These are phyloP conservation scores for Platypus cylindrus DNA, from an alignment of 2,888 invertebrate species.

Conservation along the genomic window DNA sequence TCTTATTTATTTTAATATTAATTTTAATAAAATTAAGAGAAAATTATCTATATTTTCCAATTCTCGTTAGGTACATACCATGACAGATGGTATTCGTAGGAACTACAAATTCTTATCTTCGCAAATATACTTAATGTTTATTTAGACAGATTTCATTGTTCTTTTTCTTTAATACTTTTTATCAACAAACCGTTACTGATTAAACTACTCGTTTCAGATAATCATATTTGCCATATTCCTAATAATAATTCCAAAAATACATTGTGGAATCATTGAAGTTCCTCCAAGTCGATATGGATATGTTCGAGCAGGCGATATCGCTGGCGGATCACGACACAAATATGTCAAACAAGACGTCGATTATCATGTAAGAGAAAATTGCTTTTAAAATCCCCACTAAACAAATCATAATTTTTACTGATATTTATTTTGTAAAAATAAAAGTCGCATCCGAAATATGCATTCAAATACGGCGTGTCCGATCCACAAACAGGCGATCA, in stretches of 20 bases:
- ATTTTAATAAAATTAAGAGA: too few relatives aligned
- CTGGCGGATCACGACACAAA: too few relatives aligned
- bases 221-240: constrained; percentile 17
- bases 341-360: constrained; percentile 39
- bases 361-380: constrained; percentile 45
- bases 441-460: constrained; percentile 47
- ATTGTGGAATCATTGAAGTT: constrained; percentile 22
- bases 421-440: constrained; percentile 14
- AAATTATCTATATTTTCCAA: too few relatives aligned
- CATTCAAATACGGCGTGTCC: constrained; percentile 48
- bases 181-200: too few relatives aligned
- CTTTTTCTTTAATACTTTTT: too few relatives aligned
- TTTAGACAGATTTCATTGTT: too few relatives aligned
- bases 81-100: too few relatives aligned
- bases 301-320: too few relatives aligned
- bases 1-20: too few relatives aligned
- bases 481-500: constrained; percentile 50
- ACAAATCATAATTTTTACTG: background rate
- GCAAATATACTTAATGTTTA: too few relatives aligned
- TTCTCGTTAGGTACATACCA: too few relatives aligned
- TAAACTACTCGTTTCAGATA: constrained; percentile 16
- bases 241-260: constrained; percentile 18
- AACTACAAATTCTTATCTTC: too few relatives aligned
- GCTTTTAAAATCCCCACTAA: background rate
- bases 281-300: constrained; percentile 19